phyloP scores from a whole-genome alignment of 2,888 invertebrate species.

The Orgyia antiqua region DNA sequence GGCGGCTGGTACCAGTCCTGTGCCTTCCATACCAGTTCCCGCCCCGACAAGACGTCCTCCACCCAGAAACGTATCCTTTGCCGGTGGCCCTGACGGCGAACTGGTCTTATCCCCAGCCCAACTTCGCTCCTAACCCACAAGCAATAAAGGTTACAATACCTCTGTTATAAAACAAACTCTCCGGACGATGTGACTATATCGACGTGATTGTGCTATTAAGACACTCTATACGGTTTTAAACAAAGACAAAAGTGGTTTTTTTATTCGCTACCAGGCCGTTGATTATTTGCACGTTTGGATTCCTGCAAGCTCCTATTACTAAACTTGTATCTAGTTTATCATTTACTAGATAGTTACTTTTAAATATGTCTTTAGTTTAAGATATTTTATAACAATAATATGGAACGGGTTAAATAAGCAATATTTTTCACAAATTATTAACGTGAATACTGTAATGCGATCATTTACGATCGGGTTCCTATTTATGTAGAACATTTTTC shows the following conservation, averaged over 20 bases:
- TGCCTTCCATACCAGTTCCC: conserved; percentile 29
- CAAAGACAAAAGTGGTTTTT: conserved; percentile 39
- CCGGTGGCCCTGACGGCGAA: conserved; percentile 73
- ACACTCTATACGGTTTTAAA: conserved; percentile 34
- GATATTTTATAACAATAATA: conserved; percentile 22
- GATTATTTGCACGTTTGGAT: conserved; percentile 69
- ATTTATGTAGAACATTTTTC: too few relatives aligned
- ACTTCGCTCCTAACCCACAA: conserved; percentile 74
- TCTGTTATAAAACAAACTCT: conserved; percentile 30
- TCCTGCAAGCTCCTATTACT: conserved; percentile 52
- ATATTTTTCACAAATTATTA: conserved; percentile 4
- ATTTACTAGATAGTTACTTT: conserved; percentile 40
- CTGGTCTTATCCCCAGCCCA: conserved; percentile 82
- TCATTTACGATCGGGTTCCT: conserved; percentile 6
- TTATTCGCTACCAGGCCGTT: conserved; percentile 43
- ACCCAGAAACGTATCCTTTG: conserved; percentile 72
- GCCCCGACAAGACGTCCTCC: conserved; percentile 42
- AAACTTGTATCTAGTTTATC: conserved; percentile 46
- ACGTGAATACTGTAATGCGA: conserved; percentile 2
- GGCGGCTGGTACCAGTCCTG: conserved; percentile 30
- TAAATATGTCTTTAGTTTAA: too few relatives aligned
- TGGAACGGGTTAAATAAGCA: conserved; percentile 1
- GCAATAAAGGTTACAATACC: conserved; percentile 59
- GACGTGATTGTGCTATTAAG: conserved; percentile 50
- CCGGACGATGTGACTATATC: conserved; percentile 46